Conservation (phyloP, 2,797 vertebrate species). For the Hozukius guyotensis region DNA sequence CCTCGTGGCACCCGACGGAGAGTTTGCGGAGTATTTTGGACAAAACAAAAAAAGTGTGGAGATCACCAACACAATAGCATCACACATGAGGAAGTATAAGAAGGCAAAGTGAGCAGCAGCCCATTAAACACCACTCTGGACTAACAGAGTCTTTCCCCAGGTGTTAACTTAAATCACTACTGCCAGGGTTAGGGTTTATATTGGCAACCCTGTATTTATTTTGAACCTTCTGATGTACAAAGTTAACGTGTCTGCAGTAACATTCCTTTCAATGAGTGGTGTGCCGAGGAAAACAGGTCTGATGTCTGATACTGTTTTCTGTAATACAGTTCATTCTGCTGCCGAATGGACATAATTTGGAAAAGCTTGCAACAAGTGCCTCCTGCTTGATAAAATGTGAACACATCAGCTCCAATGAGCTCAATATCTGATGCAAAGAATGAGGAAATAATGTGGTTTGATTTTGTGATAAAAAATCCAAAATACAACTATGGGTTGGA, state of each 20-base stretch:
- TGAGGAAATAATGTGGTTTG: neutral
- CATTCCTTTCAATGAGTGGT: neutral
- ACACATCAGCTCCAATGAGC: neutral
- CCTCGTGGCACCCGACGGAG: slow-evolving; percentile 91
- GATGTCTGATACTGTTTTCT: neutral
- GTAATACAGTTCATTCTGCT: neutral
- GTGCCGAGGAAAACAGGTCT: neutral
- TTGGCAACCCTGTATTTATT: slow-evolving; percentile 31
- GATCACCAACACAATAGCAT: slow-evolving; percentile 87
- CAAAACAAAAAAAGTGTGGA: slow-evolving; percentile 91
- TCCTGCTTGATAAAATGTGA: neutral
- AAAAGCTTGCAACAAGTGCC: neutral
- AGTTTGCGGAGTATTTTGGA: slow-evolving; percentile 93
- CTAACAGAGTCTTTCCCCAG: neutral
- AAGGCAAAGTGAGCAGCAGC: slow-evolving; percentile 23
- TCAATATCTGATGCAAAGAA: neutral
- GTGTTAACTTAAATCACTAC: neutral
- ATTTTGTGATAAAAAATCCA: slow-evolving; percentile 32
- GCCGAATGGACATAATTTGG: neutral
- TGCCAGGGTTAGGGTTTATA: accelerated
- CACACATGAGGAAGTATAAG: slow-evolving; percentile 88
- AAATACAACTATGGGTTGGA: neutral
- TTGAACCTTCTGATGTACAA: neutral
- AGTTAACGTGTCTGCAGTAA: neutral
- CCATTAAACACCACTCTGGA: accelerated